Percentiles rank a stretch among this genome's conserved stretches.
phyloP scores from a whole-genome alignment of 2,797 vertebrate genomes.

The Crypturellus tataupa region DNA sequence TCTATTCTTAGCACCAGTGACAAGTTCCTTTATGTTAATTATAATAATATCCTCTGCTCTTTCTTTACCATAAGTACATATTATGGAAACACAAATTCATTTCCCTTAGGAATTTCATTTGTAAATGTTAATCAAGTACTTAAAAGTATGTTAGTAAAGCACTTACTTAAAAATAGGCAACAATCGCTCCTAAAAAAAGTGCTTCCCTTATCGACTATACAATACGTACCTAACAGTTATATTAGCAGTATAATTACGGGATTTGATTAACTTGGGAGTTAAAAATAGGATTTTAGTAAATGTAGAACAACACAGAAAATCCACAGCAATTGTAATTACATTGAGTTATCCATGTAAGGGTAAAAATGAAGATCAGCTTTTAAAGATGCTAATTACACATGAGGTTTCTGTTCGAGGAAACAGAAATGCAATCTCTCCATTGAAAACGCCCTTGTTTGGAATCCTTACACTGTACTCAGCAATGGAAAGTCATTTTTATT shows the following conservation, averaged over 20 bases:
- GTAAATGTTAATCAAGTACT: neutral
- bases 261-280: neutral
- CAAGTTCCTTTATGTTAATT: neutral
- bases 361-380: neutral
- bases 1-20: neutral
- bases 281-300: neutral
- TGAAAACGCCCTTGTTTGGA: neutral
- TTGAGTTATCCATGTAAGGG: neutral
- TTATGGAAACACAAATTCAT: neutral
- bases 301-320: neutral
- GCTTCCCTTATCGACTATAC: neutral
- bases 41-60: neutral
- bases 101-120: neutral
- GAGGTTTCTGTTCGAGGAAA: neutral
- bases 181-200: neutral
- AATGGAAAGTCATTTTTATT: slow-evolving; percentile 32
- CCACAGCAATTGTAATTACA: neutral
- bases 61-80: neutral
- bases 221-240: neutral
- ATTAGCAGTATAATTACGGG: neutral
- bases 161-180: neutral
- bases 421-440: neutral
- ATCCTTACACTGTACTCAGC: neutral
- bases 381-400: neutral
- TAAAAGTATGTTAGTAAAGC: neutral